These are phyloP conservation scores for Chamaetylas fuelleborni DNA, from an alignment of 2,113 vertebrate species.

Conservation along the genomic window DNA sequence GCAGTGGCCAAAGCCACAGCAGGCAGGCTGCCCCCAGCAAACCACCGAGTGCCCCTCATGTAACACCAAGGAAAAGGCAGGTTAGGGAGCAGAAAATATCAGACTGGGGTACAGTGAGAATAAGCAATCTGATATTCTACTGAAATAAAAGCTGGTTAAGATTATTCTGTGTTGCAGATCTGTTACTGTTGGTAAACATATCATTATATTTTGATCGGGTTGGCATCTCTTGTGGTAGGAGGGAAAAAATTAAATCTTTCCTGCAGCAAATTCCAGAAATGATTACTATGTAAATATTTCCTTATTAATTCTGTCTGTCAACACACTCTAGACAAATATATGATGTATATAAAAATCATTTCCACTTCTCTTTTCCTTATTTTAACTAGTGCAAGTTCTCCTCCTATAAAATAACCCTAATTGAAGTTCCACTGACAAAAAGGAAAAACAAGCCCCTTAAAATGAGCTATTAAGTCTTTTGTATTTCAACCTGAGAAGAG, in stretches of 20 bases:
- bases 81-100: not conserved
- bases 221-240: not conserved
- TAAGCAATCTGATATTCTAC: not conserved
- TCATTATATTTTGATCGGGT: not conserved
- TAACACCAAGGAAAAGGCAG: not conserved
- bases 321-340: not conserved
- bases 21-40: not conserved
- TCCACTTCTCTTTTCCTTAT: not conserved
- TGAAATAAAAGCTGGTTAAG: not conserved
- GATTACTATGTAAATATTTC: not conserved
- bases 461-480: constrained; percentile 24
- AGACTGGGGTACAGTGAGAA: not conserved
- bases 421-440: constrained; percentile 18
- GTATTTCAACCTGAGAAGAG: constrained; percentile 14
- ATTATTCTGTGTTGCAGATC: not conserved
- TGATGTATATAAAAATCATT: not conserved
- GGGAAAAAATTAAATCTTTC: not conserved
- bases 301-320: constrained; percentile 1
- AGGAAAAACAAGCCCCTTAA: constrained; percentile 15
- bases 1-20: not conserved
- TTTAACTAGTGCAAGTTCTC: not conserved
- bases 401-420: constrained; percentile 25
- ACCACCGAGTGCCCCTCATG: not conserved
- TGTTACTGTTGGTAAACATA: not conserved
- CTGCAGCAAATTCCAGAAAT: constrained; percentile 14